Conservation (phyloP, 2,113 vertebrate genomes). For the Xenopus laevis region DNA sequence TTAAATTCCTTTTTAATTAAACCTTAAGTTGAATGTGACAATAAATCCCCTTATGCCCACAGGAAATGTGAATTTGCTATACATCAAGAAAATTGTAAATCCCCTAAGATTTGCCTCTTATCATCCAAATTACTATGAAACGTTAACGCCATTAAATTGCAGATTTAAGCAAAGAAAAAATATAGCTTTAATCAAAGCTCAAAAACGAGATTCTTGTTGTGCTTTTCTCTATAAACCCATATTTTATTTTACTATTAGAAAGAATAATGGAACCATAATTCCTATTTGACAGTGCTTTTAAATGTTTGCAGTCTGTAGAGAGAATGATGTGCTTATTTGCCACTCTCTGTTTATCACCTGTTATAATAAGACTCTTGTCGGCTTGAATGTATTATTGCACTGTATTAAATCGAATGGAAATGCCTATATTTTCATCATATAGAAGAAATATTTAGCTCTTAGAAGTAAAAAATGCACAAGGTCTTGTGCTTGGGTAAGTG, state of each 20-base stretch:
- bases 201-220: conserved; percentile 27
- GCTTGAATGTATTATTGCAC: conserved; percentile 21
- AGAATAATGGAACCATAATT: conserved; percentile 40
- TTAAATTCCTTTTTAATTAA: not conserved
- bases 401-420: conserved; percentile 35
- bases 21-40: not conserved
- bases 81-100: conserved; percentile 25
- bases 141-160: conserved; percentile 26
- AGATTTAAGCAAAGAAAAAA: conserved; percentile 41
- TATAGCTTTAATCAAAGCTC: conserved; percentile 43
- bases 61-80: conserved; percentile 6
- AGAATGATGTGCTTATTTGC: conserved; percentile 39
- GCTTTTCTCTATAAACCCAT: conserved; percentile 34
- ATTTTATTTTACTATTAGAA: conserved; percentile 46
- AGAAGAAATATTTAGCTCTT: not conserved
- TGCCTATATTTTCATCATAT: conserved; percentile 12
- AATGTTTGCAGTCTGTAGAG: conserved; percentile 40
- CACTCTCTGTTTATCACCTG: conserved; percentile 41
- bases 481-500: too few species aligned
- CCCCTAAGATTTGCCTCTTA: conserved; percentile 24
- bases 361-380: conserved; percentile 23
- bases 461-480: too few species aligned
- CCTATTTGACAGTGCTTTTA: conserved; percentile 43
- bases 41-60: not conserved
- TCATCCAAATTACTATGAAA: conserved; percentile 21